phyloP scores from a whole-genome alignment of 2,797 vertebrate species.

The Eutrigla gurnardus region DNA sequence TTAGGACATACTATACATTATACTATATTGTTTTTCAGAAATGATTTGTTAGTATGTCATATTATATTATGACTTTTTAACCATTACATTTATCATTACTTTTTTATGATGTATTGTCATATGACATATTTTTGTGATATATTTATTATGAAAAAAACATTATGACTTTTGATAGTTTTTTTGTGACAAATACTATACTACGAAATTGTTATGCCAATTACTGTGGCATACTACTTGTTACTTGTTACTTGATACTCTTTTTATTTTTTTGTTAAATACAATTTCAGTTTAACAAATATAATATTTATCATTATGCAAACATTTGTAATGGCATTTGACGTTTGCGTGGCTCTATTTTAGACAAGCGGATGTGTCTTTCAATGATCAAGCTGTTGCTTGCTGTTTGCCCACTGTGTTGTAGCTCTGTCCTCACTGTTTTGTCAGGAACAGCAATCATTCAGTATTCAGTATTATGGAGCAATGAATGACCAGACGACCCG shows the following conservation, averaged over 20 bases:
- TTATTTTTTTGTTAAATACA: neutral
- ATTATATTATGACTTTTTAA: neutral
- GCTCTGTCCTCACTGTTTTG: neutral
- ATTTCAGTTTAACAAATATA: neutral
- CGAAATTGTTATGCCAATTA: neutral
- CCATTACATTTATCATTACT: neutral
- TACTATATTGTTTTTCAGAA: too few relatives aligned
- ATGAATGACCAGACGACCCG: constrained; percentile 18
- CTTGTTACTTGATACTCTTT: too few relatives aligned
- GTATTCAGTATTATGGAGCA: constrained; percentile 11
- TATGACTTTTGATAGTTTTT: neutral
- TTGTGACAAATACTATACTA: neutral
- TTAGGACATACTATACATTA: neutral
- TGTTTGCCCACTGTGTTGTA: constrained; percentile 1
- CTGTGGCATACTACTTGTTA: neutral
- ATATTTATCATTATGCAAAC: neutral
- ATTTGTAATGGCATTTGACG: neutral
- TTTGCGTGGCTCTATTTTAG: neutral
- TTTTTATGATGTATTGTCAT: neutral
- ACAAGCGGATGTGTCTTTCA: constrained; percentile 8
- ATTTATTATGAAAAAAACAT: neutral
- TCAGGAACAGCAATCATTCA: constrained; percentile 21
- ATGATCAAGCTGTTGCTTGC: constrained; percentile 29
- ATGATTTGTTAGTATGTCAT: neutral
- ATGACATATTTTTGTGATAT: neutral